Evolutionary conservation across 2,113 vertebrate species (phyloP).

Genomic region (Axis porcinus): DNA sequence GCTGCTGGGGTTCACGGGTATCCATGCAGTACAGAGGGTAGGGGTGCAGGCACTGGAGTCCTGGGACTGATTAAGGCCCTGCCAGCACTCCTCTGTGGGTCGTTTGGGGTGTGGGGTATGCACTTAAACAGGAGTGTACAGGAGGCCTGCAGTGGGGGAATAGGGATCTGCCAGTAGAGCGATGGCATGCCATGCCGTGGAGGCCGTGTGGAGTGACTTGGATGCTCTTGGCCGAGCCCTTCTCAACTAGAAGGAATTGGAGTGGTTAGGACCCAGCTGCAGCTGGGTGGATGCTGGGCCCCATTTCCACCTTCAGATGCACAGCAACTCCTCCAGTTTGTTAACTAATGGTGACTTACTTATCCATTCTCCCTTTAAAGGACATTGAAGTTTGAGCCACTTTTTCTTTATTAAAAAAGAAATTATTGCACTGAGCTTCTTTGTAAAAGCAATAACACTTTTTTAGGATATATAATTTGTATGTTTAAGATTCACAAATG

Average conservation of each 20-base stretch:
- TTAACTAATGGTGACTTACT: neutral
- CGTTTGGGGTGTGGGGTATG: conserved; percentile 9
- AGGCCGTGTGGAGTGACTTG: neutral
- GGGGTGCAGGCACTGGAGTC: conserved; percentile 87
- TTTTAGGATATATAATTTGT: neutral
- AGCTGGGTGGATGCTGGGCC: neutral
- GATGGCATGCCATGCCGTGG: conserved; percentile 64
- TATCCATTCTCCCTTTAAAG: neutral
- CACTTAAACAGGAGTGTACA: conserved; percentile 84
- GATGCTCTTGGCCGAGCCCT: neutral
- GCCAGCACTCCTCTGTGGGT: neutral
- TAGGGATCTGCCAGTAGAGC: conserved; percentile 83
- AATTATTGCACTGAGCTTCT: neutral
- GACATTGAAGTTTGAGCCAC: neutral
- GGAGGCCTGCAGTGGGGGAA: conserved; percentile 84
- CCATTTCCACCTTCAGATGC: neutral
- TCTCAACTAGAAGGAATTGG: neutral
- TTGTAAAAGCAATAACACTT: neutral
- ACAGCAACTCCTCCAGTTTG: neutral
- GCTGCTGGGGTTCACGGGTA: conserved; percentile 83
- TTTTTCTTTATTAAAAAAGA: neutral
- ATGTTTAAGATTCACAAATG: neutral
- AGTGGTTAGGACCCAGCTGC: neutral
- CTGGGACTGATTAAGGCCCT: neutral
- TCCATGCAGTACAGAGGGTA: conserved; percentile 82